phyloP scores from a whole-genome alignment of 2,797 vertebrate species.

The Bufotes viridis region DNA sequence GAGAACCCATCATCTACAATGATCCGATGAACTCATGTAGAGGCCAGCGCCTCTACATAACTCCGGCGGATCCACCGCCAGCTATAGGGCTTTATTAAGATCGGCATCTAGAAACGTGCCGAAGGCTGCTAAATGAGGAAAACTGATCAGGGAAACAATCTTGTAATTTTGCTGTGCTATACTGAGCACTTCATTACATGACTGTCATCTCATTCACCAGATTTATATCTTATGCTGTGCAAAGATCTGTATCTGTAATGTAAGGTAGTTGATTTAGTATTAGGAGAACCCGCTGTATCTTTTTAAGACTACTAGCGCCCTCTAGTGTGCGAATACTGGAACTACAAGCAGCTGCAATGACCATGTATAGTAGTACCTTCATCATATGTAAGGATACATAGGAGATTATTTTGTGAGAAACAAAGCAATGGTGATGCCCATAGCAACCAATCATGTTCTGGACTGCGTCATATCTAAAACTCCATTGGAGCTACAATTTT shows the following conservation, averaged over 20 bases:
- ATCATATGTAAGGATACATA: background rate
- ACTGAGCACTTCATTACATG: no score
- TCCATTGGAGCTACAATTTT: background rate
- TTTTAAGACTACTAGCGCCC: background rate
- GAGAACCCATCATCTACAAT: no score
- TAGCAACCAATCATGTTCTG: background rate
- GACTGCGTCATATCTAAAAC: background rate
- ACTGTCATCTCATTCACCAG: no score
- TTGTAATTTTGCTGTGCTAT: no score
- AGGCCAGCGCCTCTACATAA: no score
- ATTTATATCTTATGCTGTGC: no score
- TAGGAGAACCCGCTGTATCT: background rate
- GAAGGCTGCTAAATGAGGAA: no score
- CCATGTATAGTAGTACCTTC: background rate
- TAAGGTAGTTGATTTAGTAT: background rate
- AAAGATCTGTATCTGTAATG: background rate
- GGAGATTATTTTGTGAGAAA: background rate
- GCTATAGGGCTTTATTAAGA: no score
- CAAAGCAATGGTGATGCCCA: background rate
- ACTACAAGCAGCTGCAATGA: background rate
- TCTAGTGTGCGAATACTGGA: background rate
- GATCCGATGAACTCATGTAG: no score
- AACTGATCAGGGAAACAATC: no score
- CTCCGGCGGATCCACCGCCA: no score
- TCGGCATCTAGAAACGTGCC: no score